Evolutionary conservation across 2,113 vertebrate species (phyloP).

Genomic region (Siphamia tubifer): DNA sequence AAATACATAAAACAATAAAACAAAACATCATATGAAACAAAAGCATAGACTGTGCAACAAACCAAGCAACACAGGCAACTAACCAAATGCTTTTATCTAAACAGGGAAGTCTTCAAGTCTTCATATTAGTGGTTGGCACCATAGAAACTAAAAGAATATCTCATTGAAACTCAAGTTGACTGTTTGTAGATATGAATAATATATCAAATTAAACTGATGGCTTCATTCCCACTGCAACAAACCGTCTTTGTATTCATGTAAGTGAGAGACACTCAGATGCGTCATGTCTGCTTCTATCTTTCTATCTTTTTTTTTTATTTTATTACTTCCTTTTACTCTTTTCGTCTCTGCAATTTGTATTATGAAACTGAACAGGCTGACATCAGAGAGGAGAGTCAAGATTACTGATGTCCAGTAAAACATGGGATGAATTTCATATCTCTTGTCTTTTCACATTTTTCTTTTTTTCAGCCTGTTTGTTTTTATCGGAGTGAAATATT

Average conservation of each 20-base stretch:
- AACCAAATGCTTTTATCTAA: no score
- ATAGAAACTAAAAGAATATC: background rate
- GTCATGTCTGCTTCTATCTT: slow-evolving; percentile 41
- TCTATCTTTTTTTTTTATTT: no score
- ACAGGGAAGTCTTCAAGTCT: no score
- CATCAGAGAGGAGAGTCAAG: slow-evolving; percentile 8
- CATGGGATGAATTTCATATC: slow-evolving; percentile 15
- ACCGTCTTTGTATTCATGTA: slow-evolving; percentile 38
- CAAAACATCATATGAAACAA: no score
- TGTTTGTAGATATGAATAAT: slow-evolving; percentile 29
- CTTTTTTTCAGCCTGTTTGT: background rate
- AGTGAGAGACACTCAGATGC: slow-evolving; percentile 51
- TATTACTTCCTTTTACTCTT: background rate
- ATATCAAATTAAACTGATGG: slow-evolving; percentile 17
- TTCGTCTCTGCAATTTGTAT: background rate
- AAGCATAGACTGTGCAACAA: no score
- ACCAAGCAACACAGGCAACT: no score
- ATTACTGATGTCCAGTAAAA: slow-evolving; percentile 16
- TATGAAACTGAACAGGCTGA: slow-evolving; percentile 26
- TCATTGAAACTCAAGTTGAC: background rate
- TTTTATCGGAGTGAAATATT: background rate
- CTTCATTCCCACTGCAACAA: background rate
- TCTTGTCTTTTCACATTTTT: background rate
- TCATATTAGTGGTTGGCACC: background rate
- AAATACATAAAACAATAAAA: no score